Evolutionary conservation across 2,797 vertebrate genomes (phyloP).

Genomic region (Sparidentex hasta): DNA sequence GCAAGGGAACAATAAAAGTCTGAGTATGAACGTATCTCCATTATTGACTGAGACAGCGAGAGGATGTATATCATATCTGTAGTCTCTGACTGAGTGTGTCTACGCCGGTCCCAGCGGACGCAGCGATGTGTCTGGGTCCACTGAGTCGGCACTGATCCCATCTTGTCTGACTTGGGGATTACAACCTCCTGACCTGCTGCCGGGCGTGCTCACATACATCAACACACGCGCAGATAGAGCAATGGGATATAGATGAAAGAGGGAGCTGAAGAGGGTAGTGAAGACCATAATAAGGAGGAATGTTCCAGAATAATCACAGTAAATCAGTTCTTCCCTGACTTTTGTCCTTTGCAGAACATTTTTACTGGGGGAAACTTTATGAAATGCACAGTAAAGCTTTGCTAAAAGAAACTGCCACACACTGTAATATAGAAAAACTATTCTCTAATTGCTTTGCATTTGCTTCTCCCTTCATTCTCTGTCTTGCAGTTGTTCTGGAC

Average conservation of each 20-base stretch:
- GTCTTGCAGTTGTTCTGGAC: conserved; percentile 49
- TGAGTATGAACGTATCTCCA: conserved; percentile 44
- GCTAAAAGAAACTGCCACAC: neutral
- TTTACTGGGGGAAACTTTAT: neutral
- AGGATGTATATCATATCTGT: conserved; percentile 57
- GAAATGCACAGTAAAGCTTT: neutral
- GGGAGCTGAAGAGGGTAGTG: neutral
- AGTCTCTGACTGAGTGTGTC: conserved; percentile 22
- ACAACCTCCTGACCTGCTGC: conserved; percentile 67
- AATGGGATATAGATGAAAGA: neutral
- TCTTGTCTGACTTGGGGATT: conserved; percentile 71
- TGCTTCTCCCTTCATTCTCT: neutral
- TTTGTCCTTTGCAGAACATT: neutral
- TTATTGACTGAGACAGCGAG: conserved; percentile 60
- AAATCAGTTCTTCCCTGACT: neutral
- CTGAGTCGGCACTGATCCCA: conserved; percentile 70
- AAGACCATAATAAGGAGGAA: neutral
- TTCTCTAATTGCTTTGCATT: conserved; percentile 5
- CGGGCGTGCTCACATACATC: conserved; percentile 20
- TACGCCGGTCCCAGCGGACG: conserved; percentile 25
- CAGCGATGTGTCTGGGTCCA: conserved; percentile 57
- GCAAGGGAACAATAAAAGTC: conserved; percentile 64
- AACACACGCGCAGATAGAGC: conserved; percentile 7
- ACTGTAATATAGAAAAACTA: conserved; percentile 6
- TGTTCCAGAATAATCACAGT: conserved; percentile 1